These are phyloP conservation scores for Scaptomyza tumidula DNA, from an alignment of 2,888 invertebrate genomes.

Conservation along the genomic window DNA sequence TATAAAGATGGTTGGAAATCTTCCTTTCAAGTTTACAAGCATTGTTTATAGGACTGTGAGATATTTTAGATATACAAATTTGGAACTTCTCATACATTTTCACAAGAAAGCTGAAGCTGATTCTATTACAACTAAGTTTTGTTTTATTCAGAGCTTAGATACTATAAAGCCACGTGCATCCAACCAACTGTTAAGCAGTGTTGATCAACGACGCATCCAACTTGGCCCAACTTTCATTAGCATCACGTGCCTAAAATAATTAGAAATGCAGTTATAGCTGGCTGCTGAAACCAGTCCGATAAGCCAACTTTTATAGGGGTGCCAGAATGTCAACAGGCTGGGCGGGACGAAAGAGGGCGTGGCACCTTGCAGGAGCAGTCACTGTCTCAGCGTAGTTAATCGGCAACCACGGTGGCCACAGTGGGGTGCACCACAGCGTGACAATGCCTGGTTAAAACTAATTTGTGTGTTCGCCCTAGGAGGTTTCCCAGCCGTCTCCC, in stretches of 20 bases:
- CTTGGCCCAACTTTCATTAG: constrained; percentile 29
- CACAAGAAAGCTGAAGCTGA: background rate
- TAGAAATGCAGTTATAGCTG: constrained; percentile 36
- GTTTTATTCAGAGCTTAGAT: background rate
- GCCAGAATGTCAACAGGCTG: constrained; percentile 53
- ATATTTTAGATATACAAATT: background rate
- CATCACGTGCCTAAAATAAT: constrained; percentile 53
- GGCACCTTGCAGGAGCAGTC: constrained; percentile 11
- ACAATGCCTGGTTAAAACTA: constrained; percentile 77
- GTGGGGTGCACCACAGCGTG: constrained; percentile 70
- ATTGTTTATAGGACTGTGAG: background rate
- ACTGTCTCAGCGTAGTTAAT: constrained; percentile 53
- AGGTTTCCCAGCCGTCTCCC: constrained; percentile 15
- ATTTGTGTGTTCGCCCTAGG: constrained; percentile 66
- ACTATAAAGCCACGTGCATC: background rate
- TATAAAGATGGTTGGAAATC: too few species aligned
- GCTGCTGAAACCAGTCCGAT: constrained; percentile 39
- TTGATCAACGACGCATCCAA: constrained; percentile 28
- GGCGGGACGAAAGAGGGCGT: background rate
- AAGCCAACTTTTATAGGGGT: constrained; percentile 31
- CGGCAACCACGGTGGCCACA: constrained; percentile 63
- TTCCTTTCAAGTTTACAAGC: background rate
- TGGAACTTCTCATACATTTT: background rate
- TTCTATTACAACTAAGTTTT: background rate
- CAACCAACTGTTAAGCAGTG: constrained; percentile 4